A percentile compares a stretch with the other conserved stretches of the same genome.
Evolutionary conservation across 2,113 vertebrate species (phyloP).

Genomic region (Ailurus styani): DNA sequence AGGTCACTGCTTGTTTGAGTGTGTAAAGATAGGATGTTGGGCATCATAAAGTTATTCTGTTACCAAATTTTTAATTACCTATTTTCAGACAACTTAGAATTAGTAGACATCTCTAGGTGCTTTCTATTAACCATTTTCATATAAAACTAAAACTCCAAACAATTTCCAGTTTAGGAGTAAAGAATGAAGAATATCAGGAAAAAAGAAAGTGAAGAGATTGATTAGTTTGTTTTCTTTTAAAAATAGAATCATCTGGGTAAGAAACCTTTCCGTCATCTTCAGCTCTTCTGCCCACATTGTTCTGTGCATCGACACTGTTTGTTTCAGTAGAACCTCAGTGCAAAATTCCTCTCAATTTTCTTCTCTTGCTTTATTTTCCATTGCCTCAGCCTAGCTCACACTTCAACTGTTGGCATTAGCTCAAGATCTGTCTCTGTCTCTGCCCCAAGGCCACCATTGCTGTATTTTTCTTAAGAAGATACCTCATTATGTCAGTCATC

Average conservation of each 20-base stretch:
- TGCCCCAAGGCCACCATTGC: not conserved
- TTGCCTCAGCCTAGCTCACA: not conserved
- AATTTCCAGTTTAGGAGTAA: not conserved
- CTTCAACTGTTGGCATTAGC: not conserved
- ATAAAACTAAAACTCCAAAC: not conserved
- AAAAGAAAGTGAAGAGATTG: not conserved
- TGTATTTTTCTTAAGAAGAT: not conserved
- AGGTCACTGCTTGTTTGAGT: not conserved
- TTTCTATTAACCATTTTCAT: not conserved
- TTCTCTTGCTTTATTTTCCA: not conserved
- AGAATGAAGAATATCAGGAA: not conserved
- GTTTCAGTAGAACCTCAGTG: not conserved
- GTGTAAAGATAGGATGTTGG: not conserved
- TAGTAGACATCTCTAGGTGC: not conserved
- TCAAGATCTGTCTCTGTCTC: not conserved
- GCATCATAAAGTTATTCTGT: not conserved
- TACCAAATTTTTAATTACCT: not conserved
- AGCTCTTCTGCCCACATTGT: too few species aligned
- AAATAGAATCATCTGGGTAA: not conserved
- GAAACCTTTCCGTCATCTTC: not conserved
- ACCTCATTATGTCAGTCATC: not conserved
- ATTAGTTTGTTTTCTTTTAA: not conserved
- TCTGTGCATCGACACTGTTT: not conserved
- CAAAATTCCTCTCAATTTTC: not conserved
- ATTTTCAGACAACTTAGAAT: not conserved